Evolutionary conservation across 2,113 vertebrate genomes (phyloP).

Genomic region (Psephotus haematonotus): DNA sequence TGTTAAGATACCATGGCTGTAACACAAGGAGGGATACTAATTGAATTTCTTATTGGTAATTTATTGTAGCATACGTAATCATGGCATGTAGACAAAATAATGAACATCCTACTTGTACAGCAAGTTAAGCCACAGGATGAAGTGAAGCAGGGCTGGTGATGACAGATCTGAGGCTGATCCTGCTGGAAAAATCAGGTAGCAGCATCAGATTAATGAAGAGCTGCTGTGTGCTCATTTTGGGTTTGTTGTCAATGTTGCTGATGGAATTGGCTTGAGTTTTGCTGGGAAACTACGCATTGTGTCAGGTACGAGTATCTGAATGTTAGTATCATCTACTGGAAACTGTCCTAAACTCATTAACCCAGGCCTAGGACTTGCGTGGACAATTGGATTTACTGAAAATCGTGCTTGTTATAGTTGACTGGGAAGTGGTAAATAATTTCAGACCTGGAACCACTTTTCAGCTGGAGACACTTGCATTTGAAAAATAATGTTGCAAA

Average conservation of each 20-base stretch:
- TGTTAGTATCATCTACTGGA: background rate
- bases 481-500: background rate
- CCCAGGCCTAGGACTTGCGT: background rate
- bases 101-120: background rate
- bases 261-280: background rate
- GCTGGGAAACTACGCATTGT: background rate
- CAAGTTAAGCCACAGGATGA: background rate
- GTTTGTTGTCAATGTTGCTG: background rate
- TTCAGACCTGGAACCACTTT: background rate
- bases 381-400: background rate
- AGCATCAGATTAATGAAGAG: background rate
- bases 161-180: background rate
- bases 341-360: background rate
- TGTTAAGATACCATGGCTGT: slow-evolving; percentile 57
- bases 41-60: slow-evolving; percentile 26
- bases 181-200: background rate
- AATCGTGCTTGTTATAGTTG: background rate
- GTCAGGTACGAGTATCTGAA: background rate
- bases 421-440: background rate
- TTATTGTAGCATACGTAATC: background rate
- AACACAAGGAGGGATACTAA: slow-evolving; percentile 29
- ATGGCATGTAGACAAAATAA: background rate
- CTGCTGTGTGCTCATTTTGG: background rate
- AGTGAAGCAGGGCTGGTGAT: accelerated
- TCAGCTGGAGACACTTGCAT: background rate